Conservation (phyloP, 2,888 invertebrate genomes). For the Agonopterix alstromeriana region DNA sequence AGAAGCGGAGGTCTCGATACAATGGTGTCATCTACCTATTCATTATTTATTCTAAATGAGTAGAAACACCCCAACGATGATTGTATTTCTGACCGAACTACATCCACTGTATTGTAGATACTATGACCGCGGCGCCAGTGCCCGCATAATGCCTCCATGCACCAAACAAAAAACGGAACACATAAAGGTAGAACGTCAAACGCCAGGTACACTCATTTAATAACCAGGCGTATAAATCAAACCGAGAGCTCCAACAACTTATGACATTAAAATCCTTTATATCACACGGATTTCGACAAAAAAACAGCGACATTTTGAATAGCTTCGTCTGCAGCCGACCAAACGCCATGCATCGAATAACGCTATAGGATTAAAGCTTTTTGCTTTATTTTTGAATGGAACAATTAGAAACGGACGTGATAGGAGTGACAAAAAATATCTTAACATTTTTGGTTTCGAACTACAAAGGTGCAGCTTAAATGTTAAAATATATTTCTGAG, state of each 20-base stretch:
- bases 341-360: slow-evolving; percentile 48
- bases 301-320: slow-evolving; percentile 18
- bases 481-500: slow-evolving; percentile 22
- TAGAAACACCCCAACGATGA: too few species aligned
- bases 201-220: slow-evolving; percentile 39
- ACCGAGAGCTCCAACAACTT: slow-evolving; percentile 52
- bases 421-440: slow-evolving; percentile 53
- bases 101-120: background rate
- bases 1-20: too few species aligned
- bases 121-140: slow-evolving; percentile 30
- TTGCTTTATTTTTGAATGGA: slow-evolving; percentile 50
- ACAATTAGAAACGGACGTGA: slow-evolving; percentile 61
- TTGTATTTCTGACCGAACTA: too few species aligned
- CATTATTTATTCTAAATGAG: too few species aligned
- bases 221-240: slow-evolving; percentile 60
- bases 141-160: slow-evolving; percentile 22
- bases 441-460: slow-evolving; percentile 25
- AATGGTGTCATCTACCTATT: too few species aligned
- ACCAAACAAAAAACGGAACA: slow-evolving; percentile 39
- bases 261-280: slow-evolving; percentile 70
- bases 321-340: slow-evolving; percentile 6
- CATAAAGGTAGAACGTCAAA: slow-evolving; percentile 30
- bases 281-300: slow-evolving; percentile 48
- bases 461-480: slow-evolving; percentile 10
- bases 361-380: slow-evolving; percentile 61